Conservation (phyloP, 2,888 invertebrate species). For the Idaea straminata region DNA sequence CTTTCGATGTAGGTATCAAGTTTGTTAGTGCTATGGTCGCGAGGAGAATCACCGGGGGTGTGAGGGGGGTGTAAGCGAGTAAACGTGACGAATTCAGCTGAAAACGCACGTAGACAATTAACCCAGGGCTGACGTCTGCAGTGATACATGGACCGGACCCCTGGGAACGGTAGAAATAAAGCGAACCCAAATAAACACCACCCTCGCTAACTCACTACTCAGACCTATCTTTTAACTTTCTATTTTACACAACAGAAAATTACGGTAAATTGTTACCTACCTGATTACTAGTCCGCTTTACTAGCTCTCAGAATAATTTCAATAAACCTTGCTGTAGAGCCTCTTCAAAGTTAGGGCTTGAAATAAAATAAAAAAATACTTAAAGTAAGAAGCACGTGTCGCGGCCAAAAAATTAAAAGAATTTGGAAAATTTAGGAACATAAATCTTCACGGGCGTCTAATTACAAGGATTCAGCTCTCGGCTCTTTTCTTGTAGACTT, state of each 20-base stretch:
- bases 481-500: conserved; percentile 66
- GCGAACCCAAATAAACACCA: conserved; percentile 57
- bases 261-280: conserved; percentile 22
- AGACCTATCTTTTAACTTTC: conserved; percentile 37
- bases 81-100: conserved; percentile 67
- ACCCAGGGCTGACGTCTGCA: conserved; percentile 65
- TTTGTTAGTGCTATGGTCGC: conserved; percentile 40
- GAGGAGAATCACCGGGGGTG: conserved; percentile 23
- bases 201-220: conserved; percentile 34
- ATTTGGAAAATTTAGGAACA: conserved; percentile 67
- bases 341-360: conserved; percentile 39
- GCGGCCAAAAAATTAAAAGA: conserved; percentile 67
- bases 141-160: conserved; percentile 59
- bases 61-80: conserved; percentile 35
- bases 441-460: conserved; percentile 73
- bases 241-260: conserved; percentile 40
- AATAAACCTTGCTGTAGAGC: conserved; percentile 31
- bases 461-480: conserved; percentile 69
- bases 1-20: conserved; percentile 36
- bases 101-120: conserved; percentile 75
- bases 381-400: conserved; percentile 52
- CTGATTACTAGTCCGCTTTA: conserved; percentile 11
- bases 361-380: conserved; percentile 38
- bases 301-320: conserved; percentile 23
- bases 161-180: conserved; percentile 50